A percentile compares a stretch with the other conserved stretches of the same genome.
Conservation (phyloP, 2,797 vertebrate genomes). For the Sebastolobus alascanus region DNA sequence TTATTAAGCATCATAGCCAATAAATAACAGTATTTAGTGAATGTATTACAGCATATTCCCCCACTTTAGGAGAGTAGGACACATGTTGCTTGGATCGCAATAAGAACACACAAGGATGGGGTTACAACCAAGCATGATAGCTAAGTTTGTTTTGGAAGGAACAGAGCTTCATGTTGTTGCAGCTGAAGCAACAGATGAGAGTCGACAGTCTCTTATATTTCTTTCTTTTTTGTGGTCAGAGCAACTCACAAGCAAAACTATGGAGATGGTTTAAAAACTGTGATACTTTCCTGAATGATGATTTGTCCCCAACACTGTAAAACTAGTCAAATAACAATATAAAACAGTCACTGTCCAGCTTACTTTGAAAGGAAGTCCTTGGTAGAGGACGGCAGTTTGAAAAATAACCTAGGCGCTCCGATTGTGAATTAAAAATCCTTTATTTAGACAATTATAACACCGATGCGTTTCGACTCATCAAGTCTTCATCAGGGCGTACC, state of each 20-base stretch:
- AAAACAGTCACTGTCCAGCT: too few species aligned
- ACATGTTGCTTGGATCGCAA: not conserved
- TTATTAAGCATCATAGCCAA: not conserved
- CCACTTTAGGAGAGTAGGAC: not conserved
- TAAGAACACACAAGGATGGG: not conserved
- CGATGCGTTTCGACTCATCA: too few species aligned
- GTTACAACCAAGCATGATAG: not conserved
- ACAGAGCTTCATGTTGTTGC: not conserved
- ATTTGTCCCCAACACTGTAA: not conserved
- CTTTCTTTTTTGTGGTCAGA: not conserved
- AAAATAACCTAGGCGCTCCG: rapidly evolving
- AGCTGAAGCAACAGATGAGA: not conserved
- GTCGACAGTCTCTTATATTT: not conserved
- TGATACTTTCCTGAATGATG: not conserved
- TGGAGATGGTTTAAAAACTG: not conserved
- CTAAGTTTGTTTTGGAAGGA: not conserved
- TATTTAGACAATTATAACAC: too few species aligned
- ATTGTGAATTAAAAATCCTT: too few species aligned
- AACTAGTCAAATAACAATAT: too few species aligned
- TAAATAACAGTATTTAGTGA: not conserved
- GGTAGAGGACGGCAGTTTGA: too few species aligned
- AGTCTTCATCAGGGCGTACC: too few species aligned
- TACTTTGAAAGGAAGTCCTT: too few species aligned
- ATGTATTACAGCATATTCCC: not conserved
- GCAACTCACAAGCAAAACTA: not conserved